phyloP scores from a whole-genome alignment of 1,140 invertebrate genomes.

The Odontomachus brunneus region DNA sequence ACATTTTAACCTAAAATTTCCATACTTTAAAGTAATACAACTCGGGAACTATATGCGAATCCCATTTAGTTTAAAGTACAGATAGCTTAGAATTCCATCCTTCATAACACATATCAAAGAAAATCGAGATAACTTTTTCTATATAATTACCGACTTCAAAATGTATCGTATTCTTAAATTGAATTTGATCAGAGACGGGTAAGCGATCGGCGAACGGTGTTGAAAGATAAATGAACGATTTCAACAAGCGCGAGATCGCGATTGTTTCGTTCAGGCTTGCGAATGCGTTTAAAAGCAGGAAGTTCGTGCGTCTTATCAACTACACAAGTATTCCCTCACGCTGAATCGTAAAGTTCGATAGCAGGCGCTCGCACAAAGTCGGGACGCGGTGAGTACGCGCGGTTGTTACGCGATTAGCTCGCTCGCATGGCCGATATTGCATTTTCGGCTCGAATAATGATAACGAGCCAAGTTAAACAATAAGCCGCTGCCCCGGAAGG shows the following conservation, averaged over 20 bases:
- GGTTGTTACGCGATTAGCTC: slow-evolving; percentile 62
- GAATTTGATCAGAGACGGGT: neutral
- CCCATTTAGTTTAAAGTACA: too few relatives aligned
- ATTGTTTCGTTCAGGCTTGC: too few relatives aligned
- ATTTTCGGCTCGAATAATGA: slow-evolving; percentile 53
- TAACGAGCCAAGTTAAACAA: slow-evolving; percentile 69
- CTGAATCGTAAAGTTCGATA: slow-evolving; percentile 41
- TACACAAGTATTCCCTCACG: slow-evolving; percentile 7
- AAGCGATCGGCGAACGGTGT: neutral
- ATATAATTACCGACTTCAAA: too few relatives aligned
- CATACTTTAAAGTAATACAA: too few relatives aligned
- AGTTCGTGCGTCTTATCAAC: slow-evolving; percentile 40
- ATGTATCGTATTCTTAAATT: too few relatives aligned
- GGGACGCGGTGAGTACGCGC: too few relatives aligned
- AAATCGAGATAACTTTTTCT: too few relatives aligned
- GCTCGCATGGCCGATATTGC: slow-evolving; percentile 59
- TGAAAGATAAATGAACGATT: slow-evolving; percentile 10
- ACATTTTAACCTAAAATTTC: too few relatives aligned
- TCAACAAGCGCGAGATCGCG: neutral
- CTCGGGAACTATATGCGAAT: too few relatives aligned
- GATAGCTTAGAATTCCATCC: too few relatives aligned
- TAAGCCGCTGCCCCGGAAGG: slow-evolving; percentile 37
- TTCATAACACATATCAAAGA: too few relatives aligned
- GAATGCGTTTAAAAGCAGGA: too few relatives aligned
- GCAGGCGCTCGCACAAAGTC: slow-evolving; percentile 22